Evolutionary conservation across 30 jellyfish, hydroid and myxozoan species (phyloP).

Genomic region (Aurelia coerulea): DNA sequence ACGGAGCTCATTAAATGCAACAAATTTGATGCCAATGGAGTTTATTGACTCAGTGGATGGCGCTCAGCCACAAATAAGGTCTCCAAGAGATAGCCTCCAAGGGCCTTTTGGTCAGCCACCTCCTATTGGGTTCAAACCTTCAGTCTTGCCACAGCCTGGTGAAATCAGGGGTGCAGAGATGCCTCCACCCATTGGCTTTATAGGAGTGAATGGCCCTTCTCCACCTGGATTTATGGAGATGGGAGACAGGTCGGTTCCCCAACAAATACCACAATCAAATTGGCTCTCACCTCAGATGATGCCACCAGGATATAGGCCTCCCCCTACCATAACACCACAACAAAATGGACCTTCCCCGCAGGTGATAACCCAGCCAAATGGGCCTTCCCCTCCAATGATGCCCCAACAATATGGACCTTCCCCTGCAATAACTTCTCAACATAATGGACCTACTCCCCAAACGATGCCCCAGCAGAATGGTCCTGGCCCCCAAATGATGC

Average conservation of each 20-base stretch:
- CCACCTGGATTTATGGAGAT: too few relatives aligned
- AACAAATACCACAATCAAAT: neutral
- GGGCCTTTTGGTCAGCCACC: neutral
- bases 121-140: neutral
- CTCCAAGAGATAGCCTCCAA: neutral
- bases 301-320: neutral
- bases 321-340: neutral
- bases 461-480: neutral
- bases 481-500: neutral
- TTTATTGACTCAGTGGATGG: conserved; percentile 34
- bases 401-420: neutral
- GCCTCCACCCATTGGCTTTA: conserved; percentile 5
- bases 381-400: neutral
- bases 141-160: neutral
- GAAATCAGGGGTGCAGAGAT: neutral
- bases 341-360: neutral
- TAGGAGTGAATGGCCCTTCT: neutral
- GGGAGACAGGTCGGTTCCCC: too few relatives aligned
- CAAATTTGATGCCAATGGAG: conserved; percentile 1
- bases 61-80: neutral
- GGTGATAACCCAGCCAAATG: neutral
- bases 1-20: neutral
- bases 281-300: neutral
- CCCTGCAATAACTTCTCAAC: neutral
- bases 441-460: neutral